A percentile compares a stretch with the other conserved stretches of the same genome.
Conservation (phyloP, 2,797 vertebrate genomes). For the Mallotus villosus region DNA sequence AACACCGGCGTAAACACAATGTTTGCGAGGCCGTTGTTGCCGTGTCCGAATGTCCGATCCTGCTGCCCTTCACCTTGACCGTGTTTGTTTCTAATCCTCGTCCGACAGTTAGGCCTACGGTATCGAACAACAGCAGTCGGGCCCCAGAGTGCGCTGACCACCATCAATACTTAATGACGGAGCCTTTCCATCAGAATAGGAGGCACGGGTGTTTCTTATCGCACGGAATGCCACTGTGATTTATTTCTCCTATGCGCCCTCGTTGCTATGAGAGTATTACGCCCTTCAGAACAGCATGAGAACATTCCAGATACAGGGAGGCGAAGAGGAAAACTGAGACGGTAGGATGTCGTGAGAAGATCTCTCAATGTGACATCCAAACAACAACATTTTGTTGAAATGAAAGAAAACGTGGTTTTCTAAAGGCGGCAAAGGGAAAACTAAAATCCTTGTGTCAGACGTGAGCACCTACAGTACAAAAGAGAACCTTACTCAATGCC, state of each 20-base stretch:
- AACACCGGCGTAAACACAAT: no score
- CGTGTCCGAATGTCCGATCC: no score
- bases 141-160: not conserved
- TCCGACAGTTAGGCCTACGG: no score
- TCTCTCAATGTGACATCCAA: not conserved
- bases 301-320: not conserved
- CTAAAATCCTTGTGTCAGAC: not conserved
- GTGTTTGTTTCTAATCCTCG: no score
- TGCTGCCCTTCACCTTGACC: no score
- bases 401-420: not conserved
- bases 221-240: not conserved
- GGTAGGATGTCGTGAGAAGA: not conserved
- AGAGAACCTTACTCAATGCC: not conserved
- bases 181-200: constrained; percentile 1
- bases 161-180: constrained; percentile 2
- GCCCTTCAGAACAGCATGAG: not conserved
- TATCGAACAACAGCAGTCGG: no score
- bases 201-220: not conserved
- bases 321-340: not conserved
- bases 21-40: no score
- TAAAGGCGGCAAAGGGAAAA: not conserved
- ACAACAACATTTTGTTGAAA: not conserved
- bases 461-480: not conserved
- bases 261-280: constrained; percentile 4
- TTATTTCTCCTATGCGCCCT: constrained; percentile 3